A percentile compares a stretch with the other conserved stretches of the same genome.
Conservation (phyloP, 2,113 vertebrate genomes). For the Melanotaenia duboulayi region DNA sequence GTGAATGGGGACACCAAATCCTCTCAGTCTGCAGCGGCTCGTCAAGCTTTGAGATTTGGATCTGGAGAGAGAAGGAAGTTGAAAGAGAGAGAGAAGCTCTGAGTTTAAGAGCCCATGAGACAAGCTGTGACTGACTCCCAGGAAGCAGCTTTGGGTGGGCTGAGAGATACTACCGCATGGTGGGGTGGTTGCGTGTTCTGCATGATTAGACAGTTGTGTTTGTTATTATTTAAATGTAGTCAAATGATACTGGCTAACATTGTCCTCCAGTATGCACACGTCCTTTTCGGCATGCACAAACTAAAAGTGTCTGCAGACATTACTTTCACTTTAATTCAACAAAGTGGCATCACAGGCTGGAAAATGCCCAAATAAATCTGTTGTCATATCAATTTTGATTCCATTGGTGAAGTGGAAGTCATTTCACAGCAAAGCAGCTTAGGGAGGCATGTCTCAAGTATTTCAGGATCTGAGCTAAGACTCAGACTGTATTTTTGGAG, state of each 20-base stretch:
- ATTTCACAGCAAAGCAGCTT: constrained; percentile 82
- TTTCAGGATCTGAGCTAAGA: constrained; percentile 76
- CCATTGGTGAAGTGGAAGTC: constrained; percentile 78
- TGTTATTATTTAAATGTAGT: constrained; percentile 24
- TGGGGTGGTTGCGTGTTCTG: constrained; percentile 8
- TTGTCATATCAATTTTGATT: constrained; percentile 85
- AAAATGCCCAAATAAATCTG: constrained; percentile 76
- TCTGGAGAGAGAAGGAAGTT: constrained; percentile 38
- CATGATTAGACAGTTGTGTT: constrained; percentile 29
- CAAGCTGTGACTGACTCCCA: constrained; percentile 65
- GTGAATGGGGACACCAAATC: constrained; percentile 83
- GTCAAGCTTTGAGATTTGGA: constrained; percentile 73
- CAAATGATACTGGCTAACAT: constrained; percentile 19
- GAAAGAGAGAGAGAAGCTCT: constrained; percentile 27
- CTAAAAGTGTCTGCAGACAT: constrained; percentile 30
- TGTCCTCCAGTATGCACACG: constrained; percentile 17
- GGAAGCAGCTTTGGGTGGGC: constrained; percentile 67
- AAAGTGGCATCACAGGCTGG: constrained; percentile 51
- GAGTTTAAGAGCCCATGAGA: constrained; percentile 70
- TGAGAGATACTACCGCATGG: constrained; percentile 25
- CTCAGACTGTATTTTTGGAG: constrained; percentile 71
- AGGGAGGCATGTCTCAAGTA: constrained; percentile 77
- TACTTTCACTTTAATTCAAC: constrained; percentile 47
- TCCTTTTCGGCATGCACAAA: neutral
- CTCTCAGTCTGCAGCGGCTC: constrained; percentile 69